Evolutionary conservation across 1,140 invertebrate species (phyloP), one percentile per base, ranked within the genome.

Genomic region (Holotrichia oblita): DNA sequence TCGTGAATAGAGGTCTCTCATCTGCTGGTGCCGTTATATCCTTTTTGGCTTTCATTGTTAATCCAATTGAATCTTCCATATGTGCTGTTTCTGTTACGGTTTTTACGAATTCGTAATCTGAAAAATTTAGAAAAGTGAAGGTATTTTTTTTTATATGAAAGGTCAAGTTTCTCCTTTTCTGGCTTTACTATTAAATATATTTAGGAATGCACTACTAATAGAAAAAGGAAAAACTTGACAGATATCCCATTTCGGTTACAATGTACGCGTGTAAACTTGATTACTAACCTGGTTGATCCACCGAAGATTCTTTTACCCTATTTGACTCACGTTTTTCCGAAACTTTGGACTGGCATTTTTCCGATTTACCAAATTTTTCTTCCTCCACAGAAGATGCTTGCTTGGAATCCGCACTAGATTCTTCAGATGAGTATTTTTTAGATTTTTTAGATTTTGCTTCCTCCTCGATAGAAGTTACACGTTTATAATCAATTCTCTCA

Each of bases 1-100:
- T 93, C 10, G 89, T 87, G 83, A 95, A 94, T 24, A 90, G 87
- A 0, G 94, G 94, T 83, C 89, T 92, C 69, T 90, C 90, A 80
- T 88, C 88, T 44, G 59, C n/a, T 0, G 78, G 74, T 8, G 69
- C 44, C 0, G 48, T 40, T 82, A 81, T 73, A 55, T 82, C 81
- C 27, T 73, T 81, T 42, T 77, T 77, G 1, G 78, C 48, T 59
- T 78, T 80, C 79, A 81, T 80, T 4, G 77, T 81, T 12, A 79
- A 42, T 0, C 80, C 79, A 44, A 81, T 79, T 3, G 81, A 80
- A 12, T 72, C 40, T n/a, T 27, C 34, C 55, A n/a, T 34, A 20
- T 80, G 48, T 40, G 34, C 69, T 3, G 77, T 72, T 77, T 64
- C 59, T 24, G 59, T 77, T 78, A 40, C 69, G n/a, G 80, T 78